These are phyloP conservation scores for Sepiola atlantica DNA, from an alignment of 2,888 invertebrate species.

Conservation along the genomic window DNA sequence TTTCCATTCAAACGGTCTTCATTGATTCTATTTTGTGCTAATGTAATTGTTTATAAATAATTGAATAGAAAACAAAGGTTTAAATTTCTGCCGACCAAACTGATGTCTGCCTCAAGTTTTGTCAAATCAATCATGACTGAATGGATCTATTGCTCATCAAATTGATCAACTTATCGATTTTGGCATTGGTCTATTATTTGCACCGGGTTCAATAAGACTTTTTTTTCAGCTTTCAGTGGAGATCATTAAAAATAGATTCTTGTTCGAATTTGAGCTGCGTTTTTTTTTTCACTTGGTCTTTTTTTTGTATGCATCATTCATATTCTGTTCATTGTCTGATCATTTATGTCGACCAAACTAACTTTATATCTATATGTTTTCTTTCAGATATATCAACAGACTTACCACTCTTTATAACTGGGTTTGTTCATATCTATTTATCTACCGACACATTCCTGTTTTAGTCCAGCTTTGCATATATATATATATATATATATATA, in stretches of 20 bases:
- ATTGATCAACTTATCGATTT: slow-evolving; percentile 1
- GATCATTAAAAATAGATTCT: neutral
- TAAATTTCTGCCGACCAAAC: neutral
- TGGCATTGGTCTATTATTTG: neutral
- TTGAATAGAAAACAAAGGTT: neutral
- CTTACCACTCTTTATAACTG: no score
- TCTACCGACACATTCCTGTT: no score
- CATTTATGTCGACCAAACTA: no score
- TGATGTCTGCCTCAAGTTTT: neutral
- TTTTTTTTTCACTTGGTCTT: neutral
- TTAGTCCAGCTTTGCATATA: no score
- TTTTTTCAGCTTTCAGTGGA: neutral
- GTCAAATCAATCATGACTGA: neutral
- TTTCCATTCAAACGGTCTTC: neutral
- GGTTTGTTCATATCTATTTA: no score
- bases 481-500: no score
- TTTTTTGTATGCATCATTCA: neutral
- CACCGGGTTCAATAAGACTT: neutral
- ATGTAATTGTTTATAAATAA: neutral
- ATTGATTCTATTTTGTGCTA: neutral
- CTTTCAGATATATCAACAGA: no score
- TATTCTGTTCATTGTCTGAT: no score
- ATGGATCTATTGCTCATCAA: neutral
- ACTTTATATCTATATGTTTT: no score
- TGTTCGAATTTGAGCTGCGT: neutral